A percentile compares a stretch with the other conserved stretches of the same genome.
Conservation (phyloP, 2,888 invertebrate species). For the Gasteruption jaculator region DNA sequence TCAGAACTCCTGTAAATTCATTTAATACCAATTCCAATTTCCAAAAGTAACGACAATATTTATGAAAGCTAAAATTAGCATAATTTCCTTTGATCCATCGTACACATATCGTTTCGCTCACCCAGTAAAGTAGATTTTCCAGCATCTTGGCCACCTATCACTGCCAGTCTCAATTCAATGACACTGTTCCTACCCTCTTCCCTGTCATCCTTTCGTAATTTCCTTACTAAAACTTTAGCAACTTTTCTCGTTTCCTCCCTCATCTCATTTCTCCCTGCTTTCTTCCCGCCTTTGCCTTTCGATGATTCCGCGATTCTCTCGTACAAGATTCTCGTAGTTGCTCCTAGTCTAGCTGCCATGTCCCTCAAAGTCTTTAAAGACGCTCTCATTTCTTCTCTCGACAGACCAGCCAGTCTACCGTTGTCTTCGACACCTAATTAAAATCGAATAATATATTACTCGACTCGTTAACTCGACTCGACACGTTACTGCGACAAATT, state of each 20-base stretch:
- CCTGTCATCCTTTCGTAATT: conserved; percentile 56
- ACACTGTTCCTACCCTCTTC: conserved; percentile 79
- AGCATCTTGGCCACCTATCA: conserved; percentile 92
- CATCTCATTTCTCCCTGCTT: conserved; percentile 23
- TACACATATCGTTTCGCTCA: conserved; percentile 24
- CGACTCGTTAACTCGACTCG: too few relatives aligned
- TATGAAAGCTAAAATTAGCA: too few relatives aligned
- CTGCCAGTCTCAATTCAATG: conserved; percentile 86
- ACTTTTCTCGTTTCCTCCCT: conserved; percentile 58
- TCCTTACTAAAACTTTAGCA: conserved; percentile 84
- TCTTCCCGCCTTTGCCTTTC: conserved; percentile 29
- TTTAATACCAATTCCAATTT: too few relatives aligned
- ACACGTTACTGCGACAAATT: too few relatives aligned
- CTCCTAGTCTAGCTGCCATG: conserved; percentile 86
- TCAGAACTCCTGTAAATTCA: conserved; percentile 70
- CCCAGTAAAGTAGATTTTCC: conserved; percentile 92
- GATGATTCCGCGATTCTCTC: conserved; percentile 57
- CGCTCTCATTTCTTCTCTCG: conserved; percentile 77
- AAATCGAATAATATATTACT: too few relatives aligned
- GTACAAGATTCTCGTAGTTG: conserved; percentile 71
- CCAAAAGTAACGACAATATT: too few relatives aligned
- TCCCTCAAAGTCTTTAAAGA: conserved; percentile 79
- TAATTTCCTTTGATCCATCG: too few relatives aligned
- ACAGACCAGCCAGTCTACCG: conserved; percentile 81
- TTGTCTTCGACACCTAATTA: conserved; percentile 83